Evolutionary conservation across 2,888 invertebrate species (phyloP), one percentile per base, ranked within the genome.

Genomic region (Drosophila neonasuta): DNA sequence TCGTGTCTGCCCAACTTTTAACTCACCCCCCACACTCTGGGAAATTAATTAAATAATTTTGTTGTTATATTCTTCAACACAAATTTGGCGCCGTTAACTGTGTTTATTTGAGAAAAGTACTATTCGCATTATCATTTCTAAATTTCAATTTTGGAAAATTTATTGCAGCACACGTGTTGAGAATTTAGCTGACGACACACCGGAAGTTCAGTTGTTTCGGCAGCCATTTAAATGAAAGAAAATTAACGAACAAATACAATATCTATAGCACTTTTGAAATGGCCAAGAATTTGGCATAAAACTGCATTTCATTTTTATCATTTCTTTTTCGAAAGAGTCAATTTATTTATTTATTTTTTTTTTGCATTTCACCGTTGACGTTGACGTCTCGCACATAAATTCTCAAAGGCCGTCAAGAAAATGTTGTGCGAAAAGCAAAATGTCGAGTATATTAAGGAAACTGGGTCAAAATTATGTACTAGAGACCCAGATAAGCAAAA

Each of bases 301-400:
- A 83, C 80, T 86, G 88, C 82, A 82, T 56, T 74, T 74, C 29
- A 61, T 54, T 81, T 79, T 45, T 24, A 34, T 29, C 15, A 29
- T 32, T 49, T 56, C 45, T 64, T 57, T 45, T 13, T 20, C 32
- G 41, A 76, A 56, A 64, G n/a, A 50, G 13, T 45, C 39, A 17
- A 61, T 60, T 36, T 68, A 46, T 20, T 20, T 20, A 20, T 20
- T 20, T 20, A 0, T 20, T 20, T 20, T 20, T 69, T 80, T 80
- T 86, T 75, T 87, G 87, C 87, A 87, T 68, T 73, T 82, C 48
- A 56, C 32, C 79, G 68, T 85, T 80, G 87, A 84, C 85, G 85
- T 79, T 85, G 86, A 80, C 60, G 69, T 58, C 58, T 46, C 52
- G 65, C 68, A 50, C 86, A 82, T 87, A 80, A 85, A 81, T 81